Evolutionary conservation across 2,113 vertebrate species (phyloP), one percentile per base, ranked within the genome.

Genomic region (Halichoeres trimaculatus): DNA sequence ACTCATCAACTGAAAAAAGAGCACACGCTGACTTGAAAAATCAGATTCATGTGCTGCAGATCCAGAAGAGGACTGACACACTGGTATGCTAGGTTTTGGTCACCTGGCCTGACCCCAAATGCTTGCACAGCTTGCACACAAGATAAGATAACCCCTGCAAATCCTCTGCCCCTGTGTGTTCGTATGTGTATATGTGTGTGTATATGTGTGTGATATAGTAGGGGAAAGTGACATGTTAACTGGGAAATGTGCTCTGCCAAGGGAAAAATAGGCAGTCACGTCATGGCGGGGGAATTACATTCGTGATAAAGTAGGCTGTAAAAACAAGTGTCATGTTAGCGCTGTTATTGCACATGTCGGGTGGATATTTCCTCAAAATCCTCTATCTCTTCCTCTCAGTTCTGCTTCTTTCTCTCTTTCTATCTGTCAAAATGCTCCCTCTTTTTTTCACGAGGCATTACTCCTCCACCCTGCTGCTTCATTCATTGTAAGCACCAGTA

Each of bases 131-230:
- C 50, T 80, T 58, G 13, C 43, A 24, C 51, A 17, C 14, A 1
- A 76, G 83, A 89, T 89, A 86, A 90, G 76, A 85, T 89, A 87
- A 85, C 72, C 66, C 30, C 57, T 19, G 23, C 26, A 57, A 62
- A 69, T 11, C 24, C 26, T 6, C 40, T 0, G 53, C 38, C 60
- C 5, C 24, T 56, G 60, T 64, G 64, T 54, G 61, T 63, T 61
- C 62, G 66, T 38, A 59, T 62, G 61, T 70, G 55, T 51, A 26
- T 56, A 51, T 40, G 70, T 55, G 48, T 54, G 23, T 55, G 64
- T 26, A 50, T 65, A 62, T 54, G 50, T 70, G 24, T 69, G 66
- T 66, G 67, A 65, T 78, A 17, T 5, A 72, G 78, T 26, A n/a
- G 61, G 71, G 35, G 63, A 79, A 55, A 73, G 61, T 86, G 81